Percentiles rank a stretch among this genome's conserved stretches.
Conservation (phyloP, 2,113 vertebrate genomes). For the Progne subis region DNA sequence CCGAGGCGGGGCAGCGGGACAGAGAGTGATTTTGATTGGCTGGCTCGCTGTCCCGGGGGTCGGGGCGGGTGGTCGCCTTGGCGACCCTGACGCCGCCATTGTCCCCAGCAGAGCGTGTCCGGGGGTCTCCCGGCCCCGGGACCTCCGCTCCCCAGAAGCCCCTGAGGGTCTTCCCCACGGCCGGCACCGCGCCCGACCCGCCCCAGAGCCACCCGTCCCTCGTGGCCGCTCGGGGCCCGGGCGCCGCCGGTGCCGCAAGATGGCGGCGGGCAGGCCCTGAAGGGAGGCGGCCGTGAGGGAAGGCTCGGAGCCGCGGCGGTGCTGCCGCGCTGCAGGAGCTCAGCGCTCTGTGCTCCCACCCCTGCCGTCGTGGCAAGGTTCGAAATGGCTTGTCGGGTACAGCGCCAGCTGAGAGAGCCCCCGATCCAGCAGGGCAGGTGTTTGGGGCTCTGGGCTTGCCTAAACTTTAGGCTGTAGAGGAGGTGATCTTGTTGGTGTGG, state of each 20-base stretch:
- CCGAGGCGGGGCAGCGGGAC: too few species aligned
- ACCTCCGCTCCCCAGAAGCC: background rate
- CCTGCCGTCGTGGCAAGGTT: background rate
- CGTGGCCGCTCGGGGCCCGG: background rate
- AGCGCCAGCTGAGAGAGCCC: too few species aligned
- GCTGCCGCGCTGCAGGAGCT: background rate
- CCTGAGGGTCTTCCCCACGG: background rate
- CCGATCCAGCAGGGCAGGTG: too few species aligned
- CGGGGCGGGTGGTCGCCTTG: background rate
- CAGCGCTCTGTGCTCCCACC: too few species aligned
- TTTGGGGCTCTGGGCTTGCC: too few species aligned
- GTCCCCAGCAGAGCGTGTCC: accelerated
- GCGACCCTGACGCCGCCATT: background rate
- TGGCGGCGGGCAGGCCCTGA: background rate
- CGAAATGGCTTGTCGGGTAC: too few species aligned
- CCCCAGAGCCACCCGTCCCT: background rate
- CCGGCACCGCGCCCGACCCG: background rate
- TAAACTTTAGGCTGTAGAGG: background rate
- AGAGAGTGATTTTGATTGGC: background rate
- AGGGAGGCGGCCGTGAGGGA: background rate
- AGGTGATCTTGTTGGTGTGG: too few species aligned
- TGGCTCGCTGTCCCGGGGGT: accelerated
- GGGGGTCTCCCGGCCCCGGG: background rate
- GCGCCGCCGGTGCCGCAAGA: background rate
- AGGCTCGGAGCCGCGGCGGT: accelerated